Base-by-base conservation (phyloP, 2,888 invertebrate genomes). In the Epinotia nisella region DNA sequence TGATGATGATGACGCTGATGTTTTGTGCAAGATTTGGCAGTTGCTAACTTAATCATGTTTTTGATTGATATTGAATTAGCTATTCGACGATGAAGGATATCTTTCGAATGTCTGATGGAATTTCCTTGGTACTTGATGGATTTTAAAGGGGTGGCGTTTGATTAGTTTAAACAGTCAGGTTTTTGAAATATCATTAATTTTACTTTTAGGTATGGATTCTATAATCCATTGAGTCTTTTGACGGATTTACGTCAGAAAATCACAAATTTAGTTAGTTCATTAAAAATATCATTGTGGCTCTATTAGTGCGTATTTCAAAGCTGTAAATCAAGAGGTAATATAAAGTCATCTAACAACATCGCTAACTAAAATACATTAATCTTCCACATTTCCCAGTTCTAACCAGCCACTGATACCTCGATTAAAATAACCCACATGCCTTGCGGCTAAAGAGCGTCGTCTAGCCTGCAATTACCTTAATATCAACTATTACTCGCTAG, bases 401-500 rank as follows among this genome's bases (percentile, higher is more conserved):
- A 35, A 29, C 41, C 17, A 69, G 39, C 35, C 3, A 64, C 19
- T 69, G 61, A 68, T 68, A 72, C 49, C 35, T 39, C 45, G 21
- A 67, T 58, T 64, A 58, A 58, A 58, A 55, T 62, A 53, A 39
- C 51, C 64, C 58, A 69, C 39, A 73, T 73, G 64, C 64, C 69
- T 69, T 29, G 39, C 64, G 72, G 71, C 65, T 75, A 74, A 76
- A 70, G 66, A 73, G 53, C 70, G 19, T 59, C 74, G 49, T 60
- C 64, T 64, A 76, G 76, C 80, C 81, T 80, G 82, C 77, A 85
- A 84, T 85, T 82, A 84, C 79, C 80, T 81, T 85, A 83, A 87
- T 89, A 82, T 85, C 83, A 83, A 84, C 88, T 86, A 88, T 90
- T 90, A 87, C 86, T 88, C 87, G 85, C 85, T 83, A 83, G 83